Conservation (phyloP, 2,113 vertebrate species). For the Clupea harengus region DNA sequence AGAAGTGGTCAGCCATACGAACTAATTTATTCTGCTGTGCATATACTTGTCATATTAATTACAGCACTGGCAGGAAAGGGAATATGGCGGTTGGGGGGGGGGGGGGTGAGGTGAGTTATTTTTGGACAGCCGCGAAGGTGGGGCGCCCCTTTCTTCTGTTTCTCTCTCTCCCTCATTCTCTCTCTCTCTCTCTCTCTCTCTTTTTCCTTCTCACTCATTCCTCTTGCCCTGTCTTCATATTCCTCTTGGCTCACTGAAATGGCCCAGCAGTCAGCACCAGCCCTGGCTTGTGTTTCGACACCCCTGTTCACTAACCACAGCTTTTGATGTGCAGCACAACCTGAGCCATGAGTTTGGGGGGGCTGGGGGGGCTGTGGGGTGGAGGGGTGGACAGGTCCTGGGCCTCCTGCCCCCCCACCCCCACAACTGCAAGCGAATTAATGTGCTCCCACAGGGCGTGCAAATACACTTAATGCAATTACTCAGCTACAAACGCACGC, state of each 20-base stretch:
- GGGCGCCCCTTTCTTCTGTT: constrained; percentile 35
- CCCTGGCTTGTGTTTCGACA: constrained; percentile 45
- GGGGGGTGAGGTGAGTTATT: constrained; percentile 41
- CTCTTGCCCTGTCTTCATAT: constrained; percentile 7
- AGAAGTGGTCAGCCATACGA: constrained; percentile 62
- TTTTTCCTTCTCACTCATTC: constrained; percentile 24
- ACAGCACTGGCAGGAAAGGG: constrained; percentile 41
- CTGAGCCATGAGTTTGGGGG: constrained; percentile 36
- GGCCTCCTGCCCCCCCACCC: constrained; percentile 29
- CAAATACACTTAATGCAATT: constrained; percentile 67
- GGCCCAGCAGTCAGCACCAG: constrained; percentile 52
- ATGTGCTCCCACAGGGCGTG: constrained; percentile 50
- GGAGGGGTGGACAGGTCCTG: constrained; percentile 34
- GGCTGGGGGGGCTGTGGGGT: neutral
- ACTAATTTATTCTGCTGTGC: constrained; percentile 52
- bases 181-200: neutral
- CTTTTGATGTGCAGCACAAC: constrained; percentile 52
- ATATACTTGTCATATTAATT: constrained; percentile 55
- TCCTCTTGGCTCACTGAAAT: constrained; percentile 31
- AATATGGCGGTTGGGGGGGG: constrained; percentile 23
- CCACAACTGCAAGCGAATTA: constrained; percentile 39
- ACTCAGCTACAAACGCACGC: constrained; percentile 40
- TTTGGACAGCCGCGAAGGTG: constrained; percentile 46
- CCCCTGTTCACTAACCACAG: constrained; percentile 51
- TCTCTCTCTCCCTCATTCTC: neutral